A percentile compares a stretch with the other conserved stretches of the same genome.
Evolutionary conservation across 2,888 invertebrate species (phyloP).

Genomic region (Lasius platythorax): DNA sequence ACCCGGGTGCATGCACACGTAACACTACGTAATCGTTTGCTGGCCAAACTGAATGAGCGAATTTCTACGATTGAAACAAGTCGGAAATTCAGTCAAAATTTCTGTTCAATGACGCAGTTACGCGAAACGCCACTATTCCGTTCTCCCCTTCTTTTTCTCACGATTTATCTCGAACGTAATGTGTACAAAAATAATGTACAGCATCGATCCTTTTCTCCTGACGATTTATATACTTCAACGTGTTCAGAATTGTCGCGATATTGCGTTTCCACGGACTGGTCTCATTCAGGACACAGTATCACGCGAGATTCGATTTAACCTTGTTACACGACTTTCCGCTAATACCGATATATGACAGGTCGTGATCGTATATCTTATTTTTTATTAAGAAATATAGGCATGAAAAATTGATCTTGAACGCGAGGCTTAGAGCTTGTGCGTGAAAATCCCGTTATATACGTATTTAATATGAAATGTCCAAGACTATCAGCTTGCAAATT

Average conservation of each 20-base stretch:
- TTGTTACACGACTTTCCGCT: background rate
- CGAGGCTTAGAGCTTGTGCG: background rate
- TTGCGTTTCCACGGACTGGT: background rate
- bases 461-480: background rate
- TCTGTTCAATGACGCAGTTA: background rate
- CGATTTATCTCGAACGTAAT: background rate
- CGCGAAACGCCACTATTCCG: background rate
- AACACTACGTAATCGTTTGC: background rate
- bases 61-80: background rate
- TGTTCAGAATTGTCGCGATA: background rate
- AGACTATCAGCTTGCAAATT: background rate
- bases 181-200: background rate
- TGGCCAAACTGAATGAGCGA: background rate
- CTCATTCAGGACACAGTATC: slow-evolving; percentile 14
- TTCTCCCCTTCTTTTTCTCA: background rate
- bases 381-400: background rate
- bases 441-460: background rate
- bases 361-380: background rate
- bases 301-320: slow-evolving; percentile 40
- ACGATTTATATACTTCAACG: background rate
- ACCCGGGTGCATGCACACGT: background rate
- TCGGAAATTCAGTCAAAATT: background rate
- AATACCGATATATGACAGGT: background rate
- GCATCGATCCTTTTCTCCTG: slow-evolving; percentile 22
- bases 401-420: background rate